Base-by-base conservation (phyloP, 2,888 invertebrate species). In the Theretra japonica region DNA sequence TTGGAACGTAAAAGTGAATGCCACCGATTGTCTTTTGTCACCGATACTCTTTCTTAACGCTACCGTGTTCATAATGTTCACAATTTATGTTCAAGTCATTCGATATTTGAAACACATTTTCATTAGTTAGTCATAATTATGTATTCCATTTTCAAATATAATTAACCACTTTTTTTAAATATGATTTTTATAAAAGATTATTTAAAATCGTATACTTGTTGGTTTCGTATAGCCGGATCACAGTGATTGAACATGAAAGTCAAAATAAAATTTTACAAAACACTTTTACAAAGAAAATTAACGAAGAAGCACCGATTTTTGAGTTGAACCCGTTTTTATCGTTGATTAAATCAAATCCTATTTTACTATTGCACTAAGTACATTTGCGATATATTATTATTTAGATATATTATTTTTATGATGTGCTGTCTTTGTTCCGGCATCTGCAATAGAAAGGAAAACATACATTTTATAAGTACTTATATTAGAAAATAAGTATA, bases 281-380 rank as follows among this genome's bases (percentile, higher is more conserved):
- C 30, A 70, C 68, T 62, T 72, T 73, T 73, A 73, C 70, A 62
- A 70, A 72, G 75, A 71, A 58, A 68, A 77, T 81, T 80, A 82
- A 83, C 82, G 80, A 75, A 65, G 25, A 69, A 73, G 77, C 79
- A 80, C 80, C 65, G 41, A 48, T 23, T 19, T 60, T 84, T 80
- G 77, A 76, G 83, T 86, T 84, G 82, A 82, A 83, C 80, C 80
- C 80, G 81, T 83, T 83, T 81, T 74, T 76, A 79, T 79, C 76
- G 79, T 80, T 76, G 81, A 85, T 83, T 74, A 74, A 80, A 83
- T 82, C 78, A 75, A 76, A 75, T 73, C 77, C 80, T 80, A 77
- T 77, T 76, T 79, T 82, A 80, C 76, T 86, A 90, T 90, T 90
- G 90, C 90, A 90, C 90, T 89, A 82, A 74, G 84, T 88, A 88